These are phyloP conservation scores for Macrotrachela quadricornifera DNA, from an alignment of 1,140 invertebrate genomes.

Conservation along the genomic window DNA sequence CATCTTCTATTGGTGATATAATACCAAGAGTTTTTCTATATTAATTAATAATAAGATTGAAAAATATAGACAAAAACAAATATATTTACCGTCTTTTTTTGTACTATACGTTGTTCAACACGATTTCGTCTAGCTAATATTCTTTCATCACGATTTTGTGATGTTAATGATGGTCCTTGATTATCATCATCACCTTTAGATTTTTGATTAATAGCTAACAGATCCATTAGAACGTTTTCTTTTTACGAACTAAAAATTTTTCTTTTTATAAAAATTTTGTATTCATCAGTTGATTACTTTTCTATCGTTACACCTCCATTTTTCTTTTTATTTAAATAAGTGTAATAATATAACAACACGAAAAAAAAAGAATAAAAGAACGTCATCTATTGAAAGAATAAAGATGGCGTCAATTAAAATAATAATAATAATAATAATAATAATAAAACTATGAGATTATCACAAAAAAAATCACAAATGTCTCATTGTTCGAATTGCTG, in stretches of 20 bases:
- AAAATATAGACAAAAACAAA: background rate
- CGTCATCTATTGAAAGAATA: no score
- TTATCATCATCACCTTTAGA: slow-evolving; percentile 19
- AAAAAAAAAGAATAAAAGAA: no score
- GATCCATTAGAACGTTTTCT: background rate
- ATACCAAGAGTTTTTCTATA: background rate
- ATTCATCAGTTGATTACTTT: no score
- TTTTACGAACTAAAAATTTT: no score
- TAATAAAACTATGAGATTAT: no score
- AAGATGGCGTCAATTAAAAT: no score
- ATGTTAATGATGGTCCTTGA: slow-evolving; percentile 22
- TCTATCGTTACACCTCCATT: no score
- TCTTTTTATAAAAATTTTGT: no score
- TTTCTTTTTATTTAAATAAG: no score
- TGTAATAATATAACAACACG: no score
- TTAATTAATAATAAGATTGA: background rate
- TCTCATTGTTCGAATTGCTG: slow-evolving; percentile 50
- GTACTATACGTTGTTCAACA: slow-evolving; percentile 21
- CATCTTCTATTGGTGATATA: slow-evolving; percentile 13
- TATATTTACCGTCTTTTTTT: slow-evolving; percentile 16
- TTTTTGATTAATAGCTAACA: slow-evolving; percentile 8
- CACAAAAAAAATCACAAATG: slow-evolving; percentile 27
- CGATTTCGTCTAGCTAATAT: slow-evolving; percentile 21
- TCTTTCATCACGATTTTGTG: slow-evolving; percentile 23
- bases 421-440: no score